Evolutionary conservation across 2,113 vertebrate genomes (phyloP).

Genomic region (Xenopus tropicalis): DNA sequence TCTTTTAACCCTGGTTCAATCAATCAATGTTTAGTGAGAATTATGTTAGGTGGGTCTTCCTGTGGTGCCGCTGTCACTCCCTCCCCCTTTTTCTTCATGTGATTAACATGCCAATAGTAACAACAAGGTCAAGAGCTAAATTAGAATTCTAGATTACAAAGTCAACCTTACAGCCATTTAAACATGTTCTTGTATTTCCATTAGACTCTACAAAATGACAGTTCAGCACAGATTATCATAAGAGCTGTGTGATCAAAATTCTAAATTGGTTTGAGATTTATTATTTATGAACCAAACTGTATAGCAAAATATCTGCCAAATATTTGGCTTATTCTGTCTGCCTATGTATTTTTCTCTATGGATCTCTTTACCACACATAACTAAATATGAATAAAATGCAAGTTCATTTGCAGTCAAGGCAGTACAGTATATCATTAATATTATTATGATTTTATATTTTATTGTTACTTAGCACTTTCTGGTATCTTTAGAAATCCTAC

Average conservation of each 20-base stretch:
- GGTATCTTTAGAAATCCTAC: too few relatives aligned
- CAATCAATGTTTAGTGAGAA: conserved; percentile 26
- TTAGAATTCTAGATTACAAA: conserved; percentile 35
- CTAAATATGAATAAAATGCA: too few relatives aligned
- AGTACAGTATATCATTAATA: too few relatives aligned
- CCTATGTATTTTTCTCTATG: too few relatives aligned
- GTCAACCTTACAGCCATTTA: conserved; percentile 20
- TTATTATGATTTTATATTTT: neutral
- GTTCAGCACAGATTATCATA: conserved; percentile 20
- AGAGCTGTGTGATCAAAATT: conserved; percentile 6
- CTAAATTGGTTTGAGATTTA: conserved; percentile 22
- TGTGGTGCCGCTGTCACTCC: conserved; percentile 13
- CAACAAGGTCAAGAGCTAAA: conserved; percentile 26
- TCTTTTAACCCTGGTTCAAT: conserved; percentile 20
- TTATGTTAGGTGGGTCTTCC: conserved; percentile 3
- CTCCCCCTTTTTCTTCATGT: conserved; percentile 19
- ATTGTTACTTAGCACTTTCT: neutral
- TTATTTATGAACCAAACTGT: conserved; percentile 17
- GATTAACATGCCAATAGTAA: conserved; percentile 33
- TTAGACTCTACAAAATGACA: conserved; percentile 22
- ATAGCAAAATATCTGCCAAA: neutral
- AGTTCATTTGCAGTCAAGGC: too few relatives aligned
- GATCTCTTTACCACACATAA: too few relatives aligned
- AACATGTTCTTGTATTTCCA: conserved; percentile 21
- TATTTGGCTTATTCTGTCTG: too few relatives aligned